Evolutionary conservation across 2,113 vertebrate genomes (phyloP), one percentile per base, ranked within the genome.

Genomic region (Apodemus speciosus): DNA sequence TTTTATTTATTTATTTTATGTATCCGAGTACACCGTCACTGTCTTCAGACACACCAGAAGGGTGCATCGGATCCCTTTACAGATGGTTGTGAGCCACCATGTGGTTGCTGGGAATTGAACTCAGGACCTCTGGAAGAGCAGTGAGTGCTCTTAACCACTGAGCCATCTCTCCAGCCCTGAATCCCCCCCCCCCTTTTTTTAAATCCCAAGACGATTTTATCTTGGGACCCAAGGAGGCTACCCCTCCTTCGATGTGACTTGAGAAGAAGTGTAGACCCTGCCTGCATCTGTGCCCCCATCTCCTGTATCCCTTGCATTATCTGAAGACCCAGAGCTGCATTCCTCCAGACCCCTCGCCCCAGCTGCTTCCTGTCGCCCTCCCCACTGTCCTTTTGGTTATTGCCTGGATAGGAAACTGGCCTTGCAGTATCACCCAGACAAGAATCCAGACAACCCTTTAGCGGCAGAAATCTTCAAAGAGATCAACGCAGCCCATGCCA

Each of bases 401-500:
- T 85, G 53, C 38, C 89, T 92, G 91, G 84, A n/a, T 98, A 99
- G 99, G 97, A 99, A 98, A 93, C 98, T 99, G 94, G 99, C 99
- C 0, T 97, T 99, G 96, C 98, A 98, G 95, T 99, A 99, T 96
- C 99, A 99, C 84, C 99, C 99, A 0, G 99, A 99, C 97, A 99
- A 99, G 97, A 99, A 99, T 97, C 99, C 99, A 0, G 99, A 99
- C 35, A 98, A 99, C 84, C 98, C 98, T 0, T 98, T 99, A 80
- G 99, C 99, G 0, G 98, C 98, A 0, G 99, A 99, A 94, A 99
- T 99, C 95, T 99, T 99, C 95, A 99, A 99, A 97, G 99, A 99
- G 98, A 99, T 99, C 95, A 99, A 99, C 98, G 98, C 89, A 98
- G 99, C 99, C 69, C 99, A 99, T 94, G 97, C 99, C 2, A 98